These are phyloP conservation scores for Sarcophaga caerulescens DNA, from an alignment of 2,888 invertebrate genomes.

Conservation along the genomic window DNA sequence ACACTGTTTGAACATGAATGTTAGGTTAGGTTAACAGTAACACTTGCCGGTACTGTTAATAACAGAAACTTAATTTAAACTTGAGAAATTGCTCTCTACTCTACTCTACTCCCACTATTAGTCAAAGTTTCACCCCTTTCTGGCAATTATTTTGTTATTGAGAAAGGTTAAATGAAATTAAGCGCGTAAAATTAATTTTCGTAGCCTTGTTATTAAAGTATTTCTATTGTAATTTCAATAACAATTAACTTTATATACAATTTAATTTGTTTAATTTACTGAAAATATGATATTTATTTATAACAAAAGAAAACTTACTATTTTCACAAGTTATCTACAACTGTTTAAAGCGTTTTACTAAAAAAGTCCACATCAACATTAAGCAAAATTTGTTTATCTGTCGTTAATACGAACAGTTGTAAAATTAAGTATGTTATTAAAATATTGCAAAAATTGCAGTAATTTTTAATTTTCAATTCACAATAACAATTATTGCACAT, in stretches of 20 bases:
- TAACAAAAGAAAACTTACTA: not conserved
- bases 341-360: not conserved
- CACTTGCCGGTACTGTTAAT: not conserved
- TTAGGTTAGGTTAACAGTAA: not conserved
- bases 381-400: constrained; percentile 17
- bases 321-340: not conserved
- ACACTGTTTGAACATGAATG: not conserved
- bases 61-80: not conserved
- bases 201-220: too few species aligned
- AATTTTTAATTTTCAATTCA: not conserved
- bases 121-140: not conserved
- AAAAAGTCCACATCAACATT: constrained; percentile 8
- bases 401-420: constrained; percentile 38
- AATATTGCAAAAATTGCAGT: not conserved
- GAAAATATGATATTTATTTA: not conserved
- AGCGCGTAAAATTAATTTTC: too few species aligned
- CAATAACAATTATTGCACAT: too few species aligned
- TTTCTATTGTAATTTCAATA: too few species aligned
- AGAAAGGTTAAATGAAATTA: not conserved
- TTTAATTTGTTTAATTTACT: not conserved
- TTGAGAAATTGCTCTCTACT: not conserved
- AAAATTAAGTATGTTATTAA: not conserved
- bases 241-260: too few species aligned
- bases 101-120: not conserved
- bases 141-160: constrained; percentile 24